Conservation (phyloP, 2,113 vertebrate genomes). For the Leucopsar rothschildi region DNA sequence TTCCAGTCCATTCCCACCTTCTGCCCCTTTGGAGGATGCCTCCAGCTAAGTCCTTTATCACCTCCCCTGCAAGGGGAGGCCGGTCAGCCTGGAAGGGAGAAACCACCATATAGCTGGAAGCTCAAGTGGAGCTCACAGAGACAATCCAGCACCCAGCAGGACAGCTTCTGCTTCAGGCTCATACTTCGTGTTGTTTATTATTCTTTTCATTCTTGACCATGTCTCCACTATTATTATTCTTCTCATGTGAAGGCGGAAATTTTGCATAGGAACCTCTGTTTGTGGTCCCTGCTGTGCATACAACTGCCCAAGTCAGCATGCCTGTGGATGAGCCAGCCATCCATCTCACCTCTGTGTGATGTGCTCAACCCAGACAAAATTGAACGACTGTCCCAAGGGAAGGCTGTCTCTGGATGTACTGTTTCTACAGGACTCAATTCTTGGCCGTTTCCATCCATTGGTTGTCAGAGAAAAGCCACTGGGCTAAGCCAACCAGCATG, state of each 20-base stretch:
- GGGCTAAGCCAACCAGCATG: background rate
- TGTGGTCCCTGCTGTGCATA: background rate
- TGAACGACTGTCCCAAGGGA: background rate
- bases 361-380: background rate
- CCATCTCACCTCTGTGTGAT: background rate
- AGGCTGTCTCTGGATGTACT: background rate
- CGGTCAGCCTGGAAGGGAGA: background rate
- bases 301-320: background rate
- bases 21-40: background rate
- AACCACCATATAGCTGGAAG: background rate
- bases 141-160: rapidly evolving
- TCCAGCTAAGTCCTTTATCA: background rate
- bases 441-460: background rate
- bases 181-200: background rate
- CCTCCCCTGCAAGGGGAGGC: background rate
- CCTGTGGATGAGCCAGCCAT: background rate
- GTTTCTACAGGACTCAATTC: background rate
- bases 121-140: background rate
- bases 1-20: background rate
- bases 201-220: background rate
- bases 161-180: background rate
- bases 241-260: background rate
- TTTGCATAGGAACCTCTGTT: background rate
- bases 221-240: background rate
- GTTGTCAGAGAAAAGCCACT: background rate